phyloP scores from a whole-genome alignment of 2,797 vertebrate genomes.

The Ambastaia sidthimunki region DNA sequence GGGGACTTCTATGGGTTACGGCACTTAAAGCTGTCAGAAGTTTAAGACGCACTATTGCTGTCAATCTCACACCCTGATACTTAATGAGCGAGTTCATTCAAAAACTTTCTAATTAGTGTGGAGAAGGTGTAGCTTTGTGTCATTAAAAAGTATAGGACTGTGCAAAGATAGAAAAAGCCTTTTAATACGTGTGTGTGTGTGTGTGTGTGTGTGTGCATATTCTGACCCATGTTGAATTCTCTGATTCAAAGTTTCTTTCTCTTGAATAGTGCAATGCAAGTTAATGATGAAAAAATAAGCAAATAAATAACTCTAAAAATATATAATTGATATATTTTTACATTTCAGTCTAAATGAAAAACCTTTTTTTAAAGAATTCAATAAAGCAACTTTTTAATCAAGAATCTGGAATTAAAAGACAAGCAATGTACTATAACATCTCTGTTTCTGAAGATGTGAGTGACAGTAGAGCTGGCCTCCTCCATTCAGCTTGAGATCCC shows the following conservation, averaged over 20 bases:
- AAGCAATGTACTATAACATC: constrained; percentile 18
- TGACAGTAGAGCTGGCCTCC: constrained; percentile 84
- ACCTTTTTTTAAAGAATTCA: too few species aligned
- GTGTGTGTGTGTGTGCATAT: constrained; percentile 10
- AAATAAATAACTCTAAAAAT: neutral
- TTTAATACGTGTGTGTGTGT: too few species aligned
- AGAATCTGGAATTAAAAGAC: neutral
- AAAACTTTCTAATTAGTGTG: constrained; percentile 63
- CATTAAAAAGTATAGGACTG: constrained; percentile 35
- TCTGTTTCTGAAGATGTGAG: constrained; percentile 66
- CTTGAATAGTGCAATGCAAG: neutral
- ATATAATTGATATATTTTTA: too few species aligned
- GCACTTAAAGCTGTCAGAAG: constrained; percentile 77
- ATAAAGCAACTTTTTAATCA: neutral
- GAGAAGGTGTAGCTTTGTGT: constrained; percentile 47
- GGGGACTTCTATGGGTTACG: constrained; percentile 79
- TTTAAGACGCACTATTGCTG: constrained; percentile 61
- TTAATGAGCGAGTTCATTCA: constrained; percentile 49
- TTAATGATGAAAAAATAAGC: neutral
- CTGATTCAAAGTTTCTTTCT: neutral
- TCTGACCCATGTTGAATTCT: neutral
- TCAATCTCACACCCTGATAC: constrained; percentile 60
- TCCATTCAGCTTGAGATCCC: constrained; percentile 82
- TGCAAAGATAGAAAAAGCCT: neutral
- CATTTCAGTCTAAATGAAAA: too few species aligned